phyloP scores from a whole-genome alignment of 2,888 invertebrate genomes.

The Beris chalybata region DNA sequence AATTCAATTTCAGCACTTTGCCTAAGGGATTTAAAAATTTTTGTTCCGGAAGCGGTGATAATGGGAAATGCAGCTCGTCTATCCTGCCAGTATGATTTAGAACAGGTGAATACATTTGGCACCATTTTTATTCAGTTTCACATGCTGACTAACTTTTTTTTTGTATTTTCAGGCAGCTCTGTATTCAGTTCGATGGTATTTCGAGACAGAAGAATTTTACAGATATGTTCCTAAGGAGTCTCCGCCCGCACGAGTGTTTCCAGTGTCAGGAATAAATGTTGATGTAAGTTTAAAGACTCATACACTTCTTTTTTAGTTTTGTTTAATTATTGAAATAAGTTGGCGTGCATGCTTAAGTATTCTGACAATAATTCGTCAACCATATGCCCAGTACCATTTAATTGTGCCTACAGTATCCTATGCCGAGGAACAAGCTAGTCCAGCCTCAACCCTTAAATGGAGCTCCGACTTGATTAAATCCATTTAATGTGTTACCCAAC shows the following conservation, averaged over 20 bases:
- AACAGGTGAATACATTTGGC: conserved; percentile 49
- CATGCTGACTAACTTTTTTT: background rate
- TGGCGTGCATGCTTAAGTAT: no score
- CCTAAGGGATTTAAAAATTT: conserved; percentile 56
- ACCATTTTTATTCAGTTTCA: background rate
- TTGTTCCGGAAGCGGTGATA: conserved; percentile 57
- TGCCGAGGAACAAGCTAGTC: no score
- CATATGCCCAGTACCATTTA: no score
- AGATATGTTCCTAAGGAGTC: conserved; percentile 64
- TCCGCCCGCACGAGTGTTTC: conserved; percentile 61
- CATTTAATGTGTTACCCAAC: no score
- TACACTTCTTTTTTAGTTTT: no score
- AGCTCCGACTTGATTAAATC: no score
- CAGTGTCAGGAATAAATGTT: conserved; percentile 61
- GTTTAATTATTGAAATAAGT: no score
- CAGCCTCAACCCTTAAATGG: no score
- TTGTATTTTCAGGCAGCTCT: conserved; percentile 51
- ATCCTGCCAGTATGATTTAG: conserved; percentile 57
- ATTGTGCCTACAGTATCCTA: no score
- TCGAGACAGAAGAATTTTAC: conserved; percentile 64
- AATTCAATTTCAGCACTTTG: conserved; percentile 48
- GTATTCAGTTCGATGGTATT: conserved; percentile 68
- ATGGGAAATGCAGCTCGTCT: conserved; percentile 57
- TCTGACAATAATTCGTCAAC: no score
- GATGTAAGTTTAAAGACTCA: conserved; percentile 58